Base-by-base conservation (phyloP, 2,113 vertebrate species). In the Morphnarchus princeps region DNA sequence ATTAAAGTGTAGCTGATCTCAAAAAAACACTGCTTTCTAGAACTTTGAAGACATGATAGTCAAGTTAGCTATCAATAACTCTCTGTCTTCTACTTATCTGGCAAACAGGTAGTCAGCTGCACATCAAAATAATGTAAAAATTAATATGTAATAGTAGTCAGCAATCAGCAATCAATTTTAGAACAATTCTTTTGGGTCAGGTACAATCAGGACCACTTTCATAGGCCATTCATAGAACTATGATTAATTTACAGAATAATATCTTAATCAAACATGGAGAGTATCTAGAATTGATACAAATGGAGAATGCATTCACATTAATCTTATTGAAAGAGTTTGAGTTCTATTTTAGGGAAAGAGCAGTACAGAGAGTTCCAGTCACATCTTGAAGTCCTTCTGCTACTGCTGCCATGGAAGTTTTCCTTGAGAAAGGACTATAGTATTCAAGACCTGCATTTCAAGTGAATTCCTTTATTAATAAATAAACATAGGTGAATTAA, bases 241-340 rank as follows among this genome's bases (percentile, higher is more conserved):
- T 32, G 74, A 20, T 47, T 86, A 77, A 80, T 93, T 85, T 94
- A 38, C 58, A 90, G 83, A 85, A 83, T 54, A 83, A 42, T 52
- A 11, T 90, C 88, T 91, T 95, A 95, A 95, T 96, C 93, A 91
- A 94, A 80, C 19, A 77, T 28, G 43, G 63, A 79, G 55, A 66
- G 36, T 77, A 90, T 91, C 62, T 91, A 67, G 58, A 93, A 95
- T 96, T 66, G 0, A 90, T 95, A 82, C 22, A 77, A 62, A 59
- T 43, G 55, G 45, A 85, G 32, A 94, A 85, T 88, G 62, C 32
- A 43, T 84, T 93, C n/a, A 34, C 74, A 73, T 96, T 95, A 93
- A 95, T 66, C 52, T 78, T 70, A 71, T 18, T 61, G 67, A 83
- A 95, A 76, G 65, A 92, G 66, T 77, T 84, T 76, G 52, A 13